These are phyloP conservation scores for Propsilocerus akamusi DNA, from an alignment of 1,140 invertebrate genomes.

Conservation along the genomic window DNA sequence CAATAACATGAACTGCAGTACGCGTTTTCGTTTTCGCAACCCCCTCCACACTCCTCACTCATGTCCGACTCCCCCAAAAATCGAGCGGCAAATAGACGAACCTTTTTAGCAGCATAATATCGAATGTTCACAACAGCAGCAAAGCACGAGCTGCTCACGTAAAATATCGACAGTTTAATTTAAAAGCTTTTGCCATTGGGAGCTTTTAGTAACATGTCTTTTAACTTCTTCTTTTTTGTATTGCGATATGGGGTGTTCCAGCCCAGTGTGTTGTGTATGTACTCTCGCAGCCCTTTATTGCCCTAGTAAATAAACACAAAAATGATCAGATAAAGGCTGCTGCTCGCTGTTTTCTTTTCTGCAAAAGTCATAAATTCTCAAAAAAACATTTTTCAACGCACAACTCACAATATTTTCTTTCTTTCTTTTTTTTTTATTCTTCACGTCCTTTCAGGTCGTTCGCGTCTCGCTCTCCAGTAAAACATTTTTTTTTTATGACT, in stretches of 20 bases:
- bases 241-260: not conserved
- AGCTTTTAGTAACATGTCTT: not conserved
- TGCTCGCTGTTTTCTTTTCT: too few species aligned
- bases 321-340: conserved; percentile 1
- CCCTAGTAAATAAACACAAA: not conserved
- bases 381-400: not conserved
- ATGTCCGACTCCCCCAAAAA: too few species aligned
- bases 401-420: not conserved
- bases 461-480: not conserved
- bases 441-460: not conserved
- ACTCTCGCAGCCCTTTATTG: not conserved
- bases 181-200: not conserved
- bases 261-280: not conserved
- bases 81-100: too few species aligned
- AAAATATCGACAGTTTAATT: not conserved
- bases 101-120: too few species aligned
- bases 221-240: not conserved
- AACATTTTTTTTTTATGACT: not conserved
- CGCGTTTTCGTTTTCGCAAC: not conserved
- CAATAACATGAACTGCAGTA: not conserved
- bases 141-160: not conserved
- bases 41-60: not conserved
- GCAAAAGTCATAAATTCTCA: not conserved
- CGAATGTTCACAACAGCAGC: too few species aligned
- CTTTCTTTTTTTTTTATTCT: not conserved